phyloP scores from a whole-genome alignment of 2,797 vertebrate species.

The Erethizon dorsatum region DNA sequence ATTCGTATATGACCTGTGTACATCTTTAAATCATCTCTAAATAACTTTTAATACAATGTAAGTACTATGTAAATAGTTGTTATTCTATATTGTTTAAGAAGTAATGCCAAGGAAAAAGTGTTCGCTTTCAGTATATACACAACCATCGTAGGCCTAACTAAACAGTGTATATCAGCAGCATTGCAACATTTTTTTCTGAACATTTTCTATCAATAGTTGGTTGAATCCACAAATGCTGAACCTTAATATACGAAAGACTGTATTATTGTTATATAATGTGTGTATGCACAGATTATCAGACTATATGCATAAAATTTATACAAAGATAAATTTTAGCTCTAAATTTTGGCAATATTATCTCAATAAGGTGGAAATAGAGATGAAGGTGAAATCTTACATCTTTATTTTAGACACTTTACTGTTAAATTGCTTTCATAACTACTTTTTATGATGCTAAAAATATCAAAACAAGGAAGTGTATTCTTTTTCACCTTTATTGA shows the following conservation, averaged over 20 bases:
- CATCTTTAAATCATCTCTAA: neutral
- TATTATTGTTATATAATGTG: neutral
- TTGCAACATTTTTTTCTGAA: neutral
- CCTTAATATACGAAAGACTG: neutral
- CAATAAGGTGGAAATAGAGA: neutral
- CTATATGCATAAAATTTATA: neutral
- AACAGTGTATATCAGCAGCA: neutral
- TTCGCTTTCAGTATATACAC: neutral
- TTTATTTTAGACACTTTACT: slow-evolving; percentile 61
- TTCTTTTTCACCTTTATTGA: neutral
- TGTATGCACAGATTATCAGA: neutral
- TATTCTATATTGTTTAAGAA: neutral
- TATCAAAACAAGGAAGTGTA: neutral
- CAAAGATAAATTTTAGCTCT: slow-evolving; percentile 21
- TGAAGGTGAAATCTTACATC: neutral
- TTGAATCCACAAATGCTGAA: neutral
- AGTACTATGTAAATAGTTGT: neutral
- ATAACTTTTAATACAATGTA: neutral
- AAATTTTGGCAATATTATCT: slow-evolving; percentile 33
- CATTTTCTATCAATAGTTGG: neutral
- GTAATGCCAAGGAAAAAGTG: neutral
- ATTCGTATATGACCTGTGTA: neutral
- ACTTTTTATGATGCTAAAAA: slow-evolving; percentile 59
- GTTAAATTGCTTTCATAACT: slow-evolving; percentile 34
- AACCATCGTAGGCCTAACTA: neutral